Conservation (phyloP, 2,797 vertebrate species). For the Somateria mollissima region DNA sequence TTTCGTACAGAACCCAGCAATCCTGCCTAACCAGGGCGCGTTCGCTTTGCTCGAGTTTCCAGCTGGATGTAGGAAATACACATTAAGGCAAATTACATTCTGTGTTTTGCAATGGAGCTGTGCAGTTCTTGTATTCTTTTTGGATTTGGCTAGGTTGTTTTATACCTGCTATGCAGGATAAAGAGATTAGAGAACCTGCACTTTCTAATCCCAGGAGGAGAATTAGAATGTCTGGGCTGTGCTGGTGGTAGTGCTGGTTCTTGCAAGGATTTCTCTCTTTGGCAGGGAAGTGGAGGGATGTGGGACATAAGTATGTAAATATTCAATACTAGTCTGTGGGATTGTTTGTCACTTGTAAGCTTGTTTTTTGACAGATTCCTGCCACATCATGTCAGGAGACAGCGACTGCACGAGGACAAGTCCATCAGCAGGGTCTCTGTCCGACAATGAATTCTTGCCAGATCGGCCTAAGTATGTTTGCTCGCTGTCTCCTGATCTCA, state of each 20-base stretch:
- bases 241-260: rapidly evolving
- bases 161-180: background rate
- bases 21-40: background rate
- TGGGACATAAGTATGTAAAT: background rate
- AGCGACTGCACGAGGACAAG: conserved; percentile 84
- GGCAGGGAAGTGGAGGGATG: background rate
- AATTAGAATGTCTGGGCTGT: background rate
- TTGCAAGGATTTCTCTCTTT: background rate
- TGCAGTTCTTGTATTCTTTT: background rate
- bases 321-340: background rate
- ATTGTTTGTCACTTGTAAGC: background rate
- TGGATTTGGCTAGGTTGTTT: background rate
- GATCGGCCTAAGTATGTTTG: conserved; percentile 88
- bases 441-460: conserved; percentile 78
- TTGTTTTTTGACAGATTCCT: conserved; percentile 54
- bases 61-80: background rate
- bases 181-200: background rate
- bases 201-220: background rate
- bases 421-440: conserved; percentile 76
- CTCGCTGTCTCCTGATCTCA: conserved; percentile 88
- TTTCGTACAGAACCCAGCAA: background rate
- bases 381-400: conserved; percentile 89
- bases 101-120: background rate
- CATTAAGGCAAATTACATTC: background rate
- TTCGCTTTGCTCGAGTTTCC: background rate